These are phyloP conservation scores for Hydropsyche tenuis DNA, from an alignment of 1,140 invertebrate species.

Conservation along the genomic window DNA sequence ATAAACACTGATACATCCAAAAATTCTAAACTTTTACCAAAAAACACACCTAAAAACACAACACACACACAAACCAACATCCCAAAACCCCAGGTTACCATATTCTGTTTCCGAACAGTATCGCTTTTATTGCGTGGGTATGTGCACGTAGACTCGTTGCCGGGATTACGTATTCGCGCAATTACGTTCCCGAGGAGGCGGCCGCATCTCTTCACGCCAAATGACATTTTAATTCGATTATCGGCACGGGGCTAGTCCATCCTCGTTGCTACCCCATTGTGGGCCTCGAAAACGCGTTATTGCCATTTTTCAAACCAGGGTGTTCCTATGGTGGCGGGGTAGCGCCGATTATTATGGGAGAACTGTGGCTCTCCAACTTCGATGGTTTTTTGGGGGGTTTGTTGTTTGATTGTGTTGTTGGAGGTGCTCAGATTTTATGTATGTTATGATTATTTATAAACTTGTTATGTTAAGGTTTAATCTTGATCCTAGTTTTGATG, in stretches of 20 bases:
- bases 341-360: neutral
- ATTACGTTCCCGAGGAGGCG: constrained; percentile 22
- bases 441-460: too few species aligned
- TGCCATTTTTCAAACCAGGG: constrained; percentile 38
- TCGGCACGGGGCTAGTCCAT: neutral
- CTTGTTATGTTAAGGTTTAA: too few species aligned
- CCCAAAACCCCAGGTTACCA: too few species aligned
- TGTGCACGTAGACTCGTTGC: neutral
- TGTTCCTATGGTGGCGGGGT: neutral
- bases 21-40: too few species aligned
- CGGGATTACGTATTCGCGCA: constrained; percentile 34
- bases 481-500: too few species aligned
- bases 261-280: constrained; percentile 5
- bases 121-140: neutral
- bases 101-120: too few species aligned
- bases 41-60: too few species aligned
- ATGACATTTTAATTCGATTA: constrained; percentile 43
- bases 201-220: constrained; percentile 39
- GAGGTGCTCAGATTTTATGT: too few species aligned
- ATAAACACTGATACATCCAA: too few species aligned
- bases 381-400: too few species aligned
- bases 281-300: constrained; percentile 32
- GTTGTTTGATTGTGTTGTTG: too few species aligned
- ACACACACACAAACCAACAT: too few species aligned
- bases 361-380: neutral